A percentile compares a stretch with the other conserved stretches of the same genome.
Evolutionary conservation across 2,113 vertebrate species (phyloP).

Genomic region (Thymallus thymallus): DNA sequence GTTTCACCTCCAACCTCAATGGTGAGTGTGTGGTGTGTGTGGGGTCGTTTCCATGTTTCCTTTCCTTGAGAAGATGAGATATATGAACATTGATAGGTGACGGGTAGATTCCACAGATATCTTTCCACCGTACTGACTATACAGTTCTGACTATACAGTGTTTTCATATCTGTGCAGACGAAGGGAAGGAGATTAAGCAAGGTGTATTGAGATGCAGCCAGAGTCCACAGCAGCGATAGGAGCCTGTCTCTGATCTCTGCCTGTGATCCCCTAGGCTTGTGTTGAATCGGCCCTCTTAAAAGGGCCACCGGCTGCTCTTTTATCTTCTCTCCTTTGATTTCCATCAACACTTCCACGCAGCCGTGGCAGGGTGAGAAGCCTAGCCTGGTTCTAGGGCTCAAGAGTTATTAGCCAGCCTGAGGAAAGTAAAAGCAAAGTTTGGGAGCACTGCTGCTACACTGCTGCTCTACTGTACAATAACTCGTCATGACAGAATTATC

Average conservation of each 20-base stretch:
- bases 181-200: background rate
- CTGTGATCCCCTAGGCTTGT: conserved; percentile 50
- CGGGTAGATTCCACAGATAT: background rate
- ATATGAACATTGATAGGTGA: background rate
- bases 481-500: conserved; percentile 25
- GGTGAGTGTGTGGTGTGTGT: conserved; percentile 69
- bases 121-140: background rate
- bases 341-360: background rate
- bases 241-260: conserved; percentile 37
- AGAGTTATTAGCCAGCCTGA: too few relatives aligned
- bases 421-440: background rate
- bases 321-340: conserved; percentile 56
- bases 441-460: background rate
- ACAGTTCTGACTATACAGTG: background rate
- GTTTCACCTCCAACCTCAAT: conserved; percentile 91
- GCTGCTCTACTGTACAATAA: background rate
- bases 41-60: background rate
- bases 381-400: too few relatives aligned
- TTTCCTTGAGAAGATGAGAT: conserved; percentile 13
- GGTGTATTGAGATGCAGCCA: conserved; percentile 1
- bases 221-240: conserved; percentile 18
- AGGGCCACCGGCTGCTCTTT: conserved; percentile 54
- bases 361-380: too few relatives aligned
- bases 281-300: conserved; percentile 42
- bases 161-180: conserved; percentile 13